Conservation (phyloP, 2,888 invertebrate species). For the Eucera pruinosa region DNA sequence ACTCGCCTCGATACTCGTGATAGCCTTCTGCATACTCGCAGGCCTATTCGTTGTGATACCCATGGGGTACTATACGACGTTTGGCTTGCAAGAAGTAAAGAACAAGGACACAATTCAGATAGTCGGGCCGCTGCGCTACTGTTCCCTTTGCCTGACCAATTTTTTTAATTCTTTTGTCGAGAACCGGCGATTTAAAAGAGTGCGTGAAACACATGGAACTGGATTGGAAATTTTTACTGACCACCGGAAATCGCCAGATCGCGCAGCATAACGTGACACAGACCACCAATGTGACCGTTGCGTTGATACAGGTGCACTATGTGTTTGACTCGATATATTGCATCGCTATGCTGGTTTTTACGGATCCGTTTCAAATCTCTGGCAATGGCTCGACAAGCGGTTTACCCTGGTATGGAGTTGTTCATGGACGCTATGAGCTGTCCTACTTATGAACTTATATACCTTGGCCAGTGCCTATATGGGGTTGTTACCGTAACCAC, state of each 20-base stretch:
- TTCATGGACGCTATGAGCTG: conserved; percentile 57
- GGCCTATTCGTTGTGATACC: conserved; percentile 57
- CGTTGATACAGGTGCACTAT: conserved; percentile 66
- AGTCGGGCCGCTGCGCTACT: conserved; percentile 68
- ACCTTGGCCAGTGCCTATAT: conserved; percentile 11
- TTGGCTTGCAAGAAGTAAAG: conserved; percentile 26
- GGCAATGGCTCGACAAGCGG: conserved; percentile 60
- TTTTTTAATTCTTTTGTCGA: no score
- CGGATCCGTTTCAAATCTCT: background rate
- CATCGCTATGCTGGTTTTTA: conserved; percentile 40
- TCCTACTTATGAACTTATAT: conserved; percentile 71
- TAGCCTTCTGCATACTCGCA: conserved; percentile 26
- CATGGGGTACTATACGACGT: conserved; percentile 39
- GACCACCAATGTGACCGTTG: conserved; percentile 62
- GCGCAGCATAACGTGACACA: no score
- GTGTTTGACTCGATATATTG: conserved; percentile 53
- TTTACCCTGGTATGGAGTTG: conserved; percentile 64
- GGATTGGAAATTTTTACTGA: conserved; percentile 62
- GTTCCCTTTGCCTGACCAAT: conserved; percentile 54
- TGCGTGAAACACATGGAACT: conserved; percentile 67
- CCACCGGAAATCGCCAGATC: conserved; percentile 53
- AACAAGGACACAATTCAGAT: conserved; percentile 55
- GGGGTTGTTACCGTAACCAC: background rate
- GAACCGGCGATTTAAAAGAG: background rate
- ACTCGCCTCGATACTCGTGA: background rate